Evolutionary conservation across 1,140 invertebrate species (phyloP), one percentile per base, ranked within the genome.

Genomic region (Parapsyche elsis): DNA sequence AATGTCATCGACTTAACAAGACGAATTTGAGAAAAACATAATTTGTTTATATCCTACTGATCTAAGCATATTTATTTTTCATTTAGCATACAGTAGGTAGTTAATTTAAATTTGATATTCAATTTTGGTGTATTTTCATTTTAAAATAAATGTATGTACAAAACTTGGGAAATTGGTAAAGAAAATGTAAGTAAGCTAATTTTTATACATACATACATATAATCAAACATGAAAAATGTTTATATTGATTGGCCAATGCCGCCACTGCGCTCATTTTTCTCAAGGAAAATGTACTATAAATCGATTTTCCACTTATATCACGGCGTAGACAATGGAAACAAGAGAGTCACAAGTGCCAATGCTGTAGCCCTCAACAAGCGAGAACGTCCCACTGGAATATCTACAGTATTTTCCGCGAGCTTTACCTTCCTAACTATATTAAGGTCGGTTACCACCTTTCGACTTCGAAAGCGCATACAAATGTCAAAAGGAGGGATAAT

Each of bases 221-320:
- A n/a, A n/a, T n/a, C n/a, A n/a, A n/a, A n/a, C n/a, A n/a, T n/a
- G n/a, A n/a, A n/a, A n/a, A n/a, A n/a, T n/a, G n/a, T n/a, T 64
- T 76, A 71, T 49, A 46, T 49, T 71, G 24, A 71, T 44, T 21
- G 38, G 21, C 0, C 45, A 14, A 19, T 46, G 46, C 46, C 82
- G 74, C 77, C 82, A 67, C 79, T 83, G 82, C 0, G 5, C 2
- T 16, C 73, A 75, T 81, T 80, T 81, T 80, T 46, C 74, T 59
- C 26, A 78, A 83, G 80, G 76, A 83, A 81, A 83, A 83, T 83
- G 78, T 83, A 81, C 81, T 83, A 83, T 83, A 83, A 83, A 83
- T 83, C 82, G 82, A 83, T 83, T 83, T 83, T 83, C 82, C 82
- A 83, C 82, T 83, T 83, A 83, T 81, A 83, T 83, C 80, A 83